phyloP scores from a whole-genome alignment of 2,888 invertebrate genomes.

The Dryococelus australis region DNA sequence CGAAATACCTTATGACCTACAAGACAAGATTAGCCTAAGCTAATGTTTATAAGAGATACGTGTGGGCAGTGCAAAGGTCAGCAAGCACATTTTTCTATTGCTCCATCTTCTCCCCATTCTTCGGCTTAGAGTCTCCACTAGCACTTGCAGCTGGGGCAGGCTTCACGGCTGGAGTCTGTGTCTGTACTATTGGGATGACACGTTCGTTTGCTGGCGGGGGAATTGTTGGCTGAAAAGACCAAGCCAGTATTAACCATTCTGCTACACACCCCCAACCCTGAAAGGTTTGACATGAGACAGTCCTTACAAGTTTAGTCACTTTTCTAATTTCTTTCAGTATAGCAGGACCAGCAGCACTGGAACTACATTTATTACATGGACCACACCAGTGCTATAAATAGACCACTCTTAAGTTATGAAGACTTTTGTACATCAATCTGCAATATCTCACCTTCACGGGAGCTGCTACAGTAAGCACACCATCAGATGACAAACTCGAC shows the following conservation, averaged over 20 bases:
- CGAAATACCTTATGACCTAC: not conserved
- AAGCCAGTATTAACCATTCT: no score
- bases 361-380: no score
- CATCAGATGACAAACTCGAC: constrained; percentile 56
- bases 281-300: no score
- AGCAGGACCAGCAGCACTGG: no score
- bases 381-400: no score
- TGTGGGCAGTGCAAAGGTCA: not conserved
- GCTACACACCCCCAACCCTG: no score
- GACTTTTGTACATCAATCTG: no score
- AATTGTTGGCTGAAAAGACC: constrained; percentile 37
- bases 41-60: no score
- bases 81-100: not conserved
- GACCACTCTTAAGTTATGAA: no score
- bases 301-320: no score
- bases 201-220: constrained; percentile 28
- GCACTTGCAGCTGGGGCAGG: not conserved
- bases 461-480: constrained; percentile 56
- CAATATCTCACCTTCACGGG: constrained; percentile 48
- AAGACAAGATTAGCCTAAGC: not conserved
- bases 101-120: constrained; percentile 21
- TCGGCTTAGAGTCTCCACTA: not conserved
- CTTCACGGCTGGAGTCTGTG: constrained; percentile 33
- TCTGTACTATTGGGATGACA: constrained; percentile 33
- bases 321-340: no score